These are phyloP conservation scores for Ormyrus rosae DNA, from an alignment of 2,888 invertebrate genomes.

Conservation along the genomic window DNA sequence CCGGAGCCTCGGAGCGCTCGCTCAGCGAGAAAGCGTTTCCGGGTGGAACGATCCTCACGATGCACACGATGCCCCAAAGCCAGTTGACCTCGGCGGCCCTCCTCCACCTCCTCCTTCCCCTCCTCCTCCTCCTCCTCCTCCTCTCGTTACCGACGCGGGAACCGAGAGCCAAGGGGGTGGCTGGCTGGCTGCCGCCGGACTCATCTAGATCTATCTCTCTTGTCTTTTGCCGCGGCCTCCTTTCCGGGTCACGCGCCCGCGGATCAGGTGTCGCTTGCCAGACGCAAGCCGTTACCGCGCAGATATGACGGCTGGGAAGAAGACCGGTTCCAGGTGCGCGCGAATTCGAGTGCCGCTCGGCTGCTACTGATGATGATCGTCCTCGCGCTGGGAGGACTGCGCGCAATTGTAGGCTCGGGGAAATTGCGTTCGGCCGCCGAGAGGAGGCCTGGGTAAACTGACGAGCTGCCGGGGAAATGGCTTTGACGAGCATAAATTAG, in stretches of 20 bases:
- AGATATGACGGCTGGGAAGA: not conserved
- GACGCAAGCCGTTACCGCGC: slow-evolving; percentile 39
- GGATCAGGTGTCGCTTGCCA: slow-evolving; percentile 70
- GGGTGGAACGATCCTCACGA: slow-evolving; percentile 71
- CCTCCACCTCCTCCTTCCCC: slow-evolving; percentile 48
- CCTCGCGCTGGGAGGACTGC: too few relatives aligned
- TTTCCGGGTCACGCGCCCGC: slow-evolving; percentile 73
- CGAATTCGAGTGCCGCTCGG: too few relatives aligned
- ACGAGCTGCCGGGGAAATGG: too few relatives aligned
- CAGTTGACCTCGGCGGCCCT: slow-evolving; percentile 70
- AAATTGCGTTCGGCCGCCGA: too few relatives aligned
- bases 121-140: slow-evolving; percentile 45
- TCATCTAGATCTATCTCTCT: slow-evolving; percentile 52
- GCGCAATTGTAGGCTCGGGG: too few relatives aligned
- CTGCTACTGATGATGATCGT: too few relatives aligned
- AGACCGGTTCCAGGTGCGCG: too few relatives aligned
- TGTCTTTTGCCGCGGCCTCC: slow-evolving; percentile 59
- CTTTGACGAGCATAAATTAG: too few relatives aligned
- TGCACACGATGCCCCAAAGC: slow-evolving; percentile 74
- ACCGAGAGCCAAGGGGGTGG: slow-evolving; percentile 31
- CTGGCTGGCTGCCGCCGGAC: slow-evolving; percentile 1
- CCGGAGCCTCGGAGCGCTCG: slow-evolving; percentile 32
- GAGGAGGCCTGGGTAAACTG: too few relatives aligned
- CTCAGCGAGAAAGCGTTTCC: slow-evolving; percentile 64
- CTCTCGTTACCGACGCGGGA: slow-evolving; percentile 51